Base-by-base conservation (phyloP, 2,888 invertebrate species). In the Chrysina gloriosa region DNA sequence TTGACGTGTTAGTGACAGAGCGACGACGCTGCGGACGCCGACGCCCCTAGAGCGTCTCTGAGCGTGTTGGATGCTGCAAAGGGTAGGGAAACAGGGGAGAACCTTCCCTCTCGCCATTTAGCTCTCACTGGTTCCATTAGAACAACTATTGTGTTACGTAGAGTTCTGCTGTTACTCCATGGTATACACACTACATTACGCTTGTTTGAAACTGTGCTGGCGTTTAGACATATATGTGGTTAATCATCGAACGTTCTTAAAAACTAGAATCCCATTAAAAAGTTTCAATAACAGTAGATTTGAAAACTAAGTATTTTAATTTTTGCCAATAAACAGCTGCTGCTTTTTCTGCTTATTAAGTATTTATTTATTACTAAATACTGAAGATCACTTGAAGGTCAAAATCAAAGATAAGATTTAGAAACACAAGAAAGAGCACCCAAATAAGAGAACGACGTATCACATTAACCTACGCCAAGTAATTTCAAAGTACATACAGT, bases 1-100 rank as follows among this genome's bases (percentile, higher is more conserved):
- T 76, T 80, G 79, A 80, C 78, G 76, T 78, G 76, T 76, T 72
- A 74, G 76, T 80, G 79, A 79, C 79, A 80, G 77, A 70, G 76
- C 71, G 77, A 75, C 75, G 75, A 77, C 77, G 79, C 78, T 76
- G 71, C 75, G 78, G 79, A 80, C 82, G 82, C 77, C 82, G 81
- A 82, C 83, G 82, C 82, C 82, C 82, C 80, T 78, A 78, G 72
- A 78, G 77, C 80, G 77, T 80, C 81, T 75, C 77, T 78, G 78
- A 76, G 76, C 77, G 76, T 76, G 77, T 77, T 76, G 81, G 81
- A 81, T 81, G 77, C 81, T 80, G 80, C 74, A 77, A 77, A 75
- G 78, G 77, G 74, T 70, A 72, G 75, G 73, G 74, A 66, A 75
- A 77, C 76, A 78, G 79, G 75, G 74, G 69, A 77, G 66, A 48